Conservation (phyloP, 2,797 vertebrate genomes). For the Enteromius viviparus region DNA sequence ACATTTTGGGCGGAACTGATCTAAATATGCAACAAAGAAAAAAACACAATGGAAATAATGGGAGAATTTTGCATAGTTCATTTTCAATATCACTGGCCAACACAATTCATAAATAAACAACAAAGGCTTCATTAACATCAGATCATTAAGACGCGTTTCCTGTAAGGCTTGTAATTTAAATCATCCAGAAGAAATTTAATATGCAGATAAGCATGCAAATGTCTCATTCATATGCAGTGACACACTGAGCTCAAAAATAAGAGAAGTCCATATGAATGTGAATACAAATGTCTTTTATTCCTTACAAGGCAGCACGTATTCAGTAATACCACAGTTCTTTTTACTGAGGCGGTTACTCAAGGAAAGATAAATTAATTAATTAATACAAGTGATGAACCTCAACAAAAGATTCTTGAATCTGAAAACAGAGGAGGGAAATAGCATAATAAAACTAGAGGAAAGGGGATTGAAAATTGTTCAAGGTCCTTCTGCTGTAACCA, state of each 20-base stretch:
- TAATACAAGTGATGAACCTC: constrained; percentile 16
- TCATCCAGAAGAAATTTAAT: constrained; percentile 25
- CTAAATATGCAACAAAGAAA: not conserved
- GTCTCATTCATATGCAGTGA: constrained; percentile 34
- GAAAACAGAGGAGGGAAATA: constrained; percentile 7
- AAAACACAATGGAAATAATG: not conserved
- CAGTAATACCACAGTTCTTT: constrained; percentile 28
- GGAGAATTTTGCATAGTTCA: not conserved
- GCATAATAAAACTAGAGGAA: constrained; percentile 19
- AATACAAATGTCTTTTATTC: constrained; percentile 32
- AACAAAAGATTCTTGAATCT: constrained; percentile 40
- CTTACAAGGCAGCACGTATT: not conserved
- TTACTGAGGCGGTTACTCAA: constrained; percentile 23
- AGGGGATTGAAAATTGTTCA: constrained; percentile 40
- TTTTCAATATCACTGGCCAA: not conserved
- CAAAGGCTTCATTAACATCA: constrained; percentile 9
- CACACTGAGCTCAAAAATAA: constrained; percentile 19
- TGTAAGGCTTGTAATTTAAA: constrained; percentile 43
- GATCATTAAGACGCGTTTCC: constrained; percentile 21
- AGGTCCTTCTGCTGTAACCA: constrained; percentile 40
- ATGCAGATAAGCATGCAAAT: constrained; percentile 37
- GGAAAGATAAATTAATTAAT: not conserved
- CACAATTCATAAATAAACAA: not conserved
- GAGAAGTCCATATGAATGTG: constrained; percentile 8
- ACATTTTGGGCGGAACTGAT: not conserved